Evolutionary conservation across 2,113 vertebrate genomes (phyloP), one percentile per base, ranked within the genome.

Genomic region (Tychaedon coryphoeus): DNA sequence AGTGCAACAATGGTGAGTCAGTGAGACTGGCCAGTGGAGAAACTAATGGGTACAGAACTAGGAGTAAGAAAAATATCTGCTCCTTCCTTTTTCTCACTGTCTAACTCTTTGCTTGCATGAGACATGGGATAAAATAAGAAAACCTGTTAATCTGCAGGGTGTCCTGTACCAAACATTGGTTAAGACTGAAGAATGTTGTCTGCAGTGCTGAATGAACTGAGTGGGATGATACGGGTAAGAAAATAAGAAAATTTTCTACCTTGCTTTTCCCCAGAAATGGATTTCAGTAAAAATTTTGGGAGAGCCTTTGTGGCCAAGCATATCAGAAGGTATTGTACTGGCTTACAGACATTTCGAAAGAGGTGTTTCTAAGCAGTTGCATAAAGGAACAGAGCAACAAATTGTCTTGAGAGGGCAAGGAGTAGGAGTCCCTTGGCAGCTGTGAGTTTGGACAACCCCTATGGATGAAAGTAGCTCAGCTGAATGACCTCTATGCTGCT

Each of bases 101-200:
- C 72, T 97, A 85, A 91, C 56, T 86, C 53, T 96, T 77, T 96
- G 87, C 17, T 86, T 96, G 69, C 92, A 53, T 86, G 80, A 94
- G 71, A 65, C 78, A 76, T 86, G 88, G 86, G 95, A 91, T 81
- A 94, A 97, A 95, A 96, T 51, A 73, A 96, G 85, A 91, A 91
- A 97, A 93, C 64, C 72, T 91, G 69, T 92, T 76, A 95, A 64
- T 95, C 94, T 96, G 65, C 83, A 77, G 81, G 70, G 36, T 88
- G 70, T 92, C 38, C 23, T 97, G 24, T 86, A 65, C 81, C 82
- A 95, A 97, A 93, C 82, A 54, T 57, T 96, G 93, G 77, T 86
- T 92, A 66, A 43, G 70, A 51, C 54, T 70, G 90, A 83, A 72
- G 47, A 85, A 94, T 66, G 84, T 84, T 88, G 38, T 64, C 51